A percentile compares a stretch with the other conserved stretches of the same genome.
phyloP scores from a whole-genome alignment of 1,140 invertebrate genomes.

The Conus betulinus region DNA sequence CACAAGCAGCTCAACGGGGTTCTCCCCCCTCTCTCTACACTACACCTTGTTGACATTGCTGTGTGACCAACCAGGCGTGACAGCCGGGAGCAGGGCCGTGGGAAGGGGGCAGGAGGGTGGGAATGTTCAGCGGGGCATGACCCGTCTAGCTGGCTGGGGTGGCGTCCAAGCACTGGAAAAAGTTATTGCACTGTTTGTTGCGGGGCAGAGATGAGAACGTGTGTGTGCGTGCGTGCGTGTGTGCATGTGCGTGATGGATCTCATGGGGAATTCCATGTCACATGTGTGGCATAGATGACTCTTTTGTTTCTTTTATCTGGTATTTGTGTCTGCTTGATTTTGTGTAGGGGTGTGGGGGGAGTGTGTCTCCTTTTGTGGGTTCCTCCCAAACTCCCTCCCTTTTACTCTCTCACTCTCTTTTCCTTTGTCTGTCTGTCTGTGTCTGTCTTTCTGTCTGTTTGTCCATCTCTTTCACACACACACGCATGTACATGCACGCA shows the following conservation, averaged over 20 bases:
- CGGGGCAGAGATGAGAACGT: background rate
- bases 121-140: background rate
- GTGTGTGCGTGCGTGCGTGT: constrained; percentile 10
- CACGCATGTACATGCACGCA: too few relatives aligned
- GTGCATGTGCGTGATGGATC: background rate
- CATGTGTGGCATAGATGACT: too few relatives aligned
- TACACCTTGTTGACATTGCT: background rate
- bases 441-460: background rate
- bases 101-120: background rate
- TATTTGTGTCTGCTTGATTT: too few relatives aligned
- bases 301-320: too few relatives aligned
- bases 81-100: background rate
- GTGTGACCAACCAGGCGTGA: background rate
- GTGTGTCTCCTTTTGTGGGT: too few relatives aligned
- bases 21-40: too few relatives aligned
- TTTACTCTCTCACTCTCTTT: background rate
- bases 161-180: background rate
- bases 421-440: background rate
- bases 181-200: background rate
- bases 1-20: too few relatives aligned
- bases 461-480: too few relatives aligned
- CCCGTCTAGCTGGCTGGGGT: background rate
- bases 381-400: background rate
- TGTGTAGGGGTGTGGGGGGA: too few relatives aligned
- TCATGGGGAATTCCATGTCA: too few relatives aligned